These are phyloP conservation scores for Crocidura indochinensis DNA, from an alignment of 2,797 vertebrate genomes.

Conservation along the genomic window DNA sequence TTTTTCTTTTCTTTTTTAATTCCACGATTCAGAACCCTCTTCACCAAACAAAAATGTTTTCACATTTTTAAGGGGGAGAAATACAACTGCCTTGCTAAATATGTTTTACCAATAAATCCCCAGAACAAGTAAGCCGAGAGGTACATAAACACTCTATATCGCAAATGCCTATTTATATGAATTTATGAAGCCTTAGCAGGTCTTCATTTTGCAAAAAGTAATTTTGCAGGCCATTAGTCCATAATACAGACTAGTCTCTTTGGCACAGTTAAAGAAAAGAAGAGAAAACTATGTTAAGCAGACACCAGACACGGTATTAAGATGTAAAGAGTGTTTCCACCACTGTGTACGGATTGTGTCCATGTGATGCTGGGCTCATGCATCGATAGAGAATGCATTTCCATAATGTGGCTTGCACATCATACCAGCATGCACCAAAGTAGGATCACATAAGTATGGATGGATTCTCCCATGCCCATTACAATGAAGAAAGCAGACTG, in stretches of 20 bases:
- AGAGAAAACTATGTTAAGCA: neutral
- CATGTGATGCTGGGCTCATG: neutral
- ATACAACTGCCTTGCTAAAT: constrained; percentile 68
- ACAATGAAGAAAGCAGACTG: constrained; percentile 29
- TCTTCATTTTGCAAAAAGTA: constrained; percentile 65
- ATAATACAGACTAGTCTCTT: constrained; percentile 61
- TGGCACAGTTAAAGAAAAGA: constrained; percentile 48
- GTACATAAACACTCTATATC: neutral
- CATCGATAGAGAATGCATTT: constrained; percentile 51
- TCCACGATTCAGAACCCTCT: constrained; percentile 62
- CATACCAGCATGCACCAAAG: neutral
- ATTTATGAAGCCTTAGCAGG: constrained; percentile 69
- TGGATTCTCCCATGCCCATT: neutral
- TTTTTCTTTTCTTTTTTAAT: neutral
- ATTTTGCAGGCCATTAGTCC: constrained; percentile 67
- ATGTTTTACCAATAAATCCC: neutral
- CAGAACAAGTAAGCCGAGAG: neutral
- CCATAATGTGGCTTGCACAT: neutral
- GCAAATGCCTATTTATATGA: constrained; percentile 46
- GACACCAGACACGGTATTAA: neutral
- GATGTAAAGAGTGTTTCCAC: constrained; percentile 34
- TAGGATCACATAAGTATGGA: neutral
- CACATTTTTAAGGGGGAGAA: constrained; percentile 41
- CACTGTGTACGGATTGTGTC: constrained; percentile 48
- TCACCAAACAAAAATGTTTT: constrained; percentile 55